These are phyloP conservation scores for Sebastes vulpes DNA, from an alignment of 2,797 vertebrate species.

Conservation along the genomic window DNA sequence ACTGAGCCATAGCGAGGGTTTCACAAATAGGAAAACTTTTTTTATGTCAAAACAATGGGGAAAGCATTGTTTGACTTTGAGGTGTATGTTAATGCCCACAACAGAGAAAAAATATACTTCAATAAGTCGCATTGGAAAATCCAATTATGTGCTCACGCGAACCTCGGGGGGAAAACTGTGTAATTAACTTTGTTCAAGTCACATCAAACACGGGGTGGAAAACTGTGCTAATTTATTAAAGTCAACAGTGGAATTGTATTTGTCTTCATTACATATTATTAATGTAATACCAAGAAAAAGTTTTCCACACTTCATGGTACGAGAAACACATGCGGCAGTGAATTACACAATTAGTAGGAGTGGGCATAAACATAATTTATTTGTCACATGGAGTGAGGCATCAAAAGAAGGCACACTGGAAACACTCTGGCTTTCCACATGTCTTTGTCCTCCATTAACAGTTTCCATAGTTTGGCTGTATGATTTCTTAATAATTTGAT, in stretches of 20 bases:
- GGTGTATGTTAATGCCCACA: slow-evolving; percentile 58
- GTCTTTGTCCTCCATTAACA: slow-evolving; percentile 17
- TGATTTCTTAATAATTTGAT: slow-evolving; percentile 23
- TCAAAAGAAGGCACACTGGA: slow-evolving; percentile 37
- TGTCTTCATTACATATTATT: slow-evolving; percentile 65
- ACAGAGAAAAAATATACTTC: slow-evolving; percentile 60
- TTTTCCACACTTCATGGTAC: slow-evolving; percentile 40
- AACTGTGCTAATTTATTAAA: slow-evolving; percentile 67
- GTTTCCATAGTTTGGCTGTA: slow-evolving; percentile 37
- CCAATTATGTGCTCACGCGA: slow-evolving; percentile 61
- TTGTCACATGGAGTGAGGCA: slow-evolving; percentile 37
- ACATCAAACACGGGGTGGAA: slow-evolving; percentile 65
- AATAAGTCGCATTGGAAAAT: slow-evolving; percentile 67
- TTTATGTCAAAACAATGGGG: slow-evolving; percentile 43
- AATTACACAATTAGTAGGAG: slow-evolving; percentile 23
- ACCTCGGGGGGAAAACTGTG: slow-evolving; percentile 32
- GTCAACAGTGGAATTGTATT: slow-evolving; percentile 65
- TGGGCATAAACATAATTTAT: slow-evolving; percentile 33
- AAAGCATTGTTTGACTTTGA: slow-evolving; percentile 60
- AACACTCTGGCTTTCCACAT: slow-evolving; percentile 44
- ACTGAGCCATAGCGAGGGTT: slow-evolving; percentile 13
- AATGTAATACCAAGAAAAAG: slow-evolving; percentile 36
- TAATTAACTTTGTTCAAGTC: slow-evolving; percentile 63
- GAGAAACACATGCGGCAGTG: slow-evolving; percentile 31
- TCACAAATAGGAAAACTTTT: slow-evolving; percentile 44